A percentile compares a stretch with the other conserved stretches of the same genome.
phyloP scores from a whole-genome alignment of 2,888 invertebrate species.

The Reticulitermes lucifugus region DNA sequence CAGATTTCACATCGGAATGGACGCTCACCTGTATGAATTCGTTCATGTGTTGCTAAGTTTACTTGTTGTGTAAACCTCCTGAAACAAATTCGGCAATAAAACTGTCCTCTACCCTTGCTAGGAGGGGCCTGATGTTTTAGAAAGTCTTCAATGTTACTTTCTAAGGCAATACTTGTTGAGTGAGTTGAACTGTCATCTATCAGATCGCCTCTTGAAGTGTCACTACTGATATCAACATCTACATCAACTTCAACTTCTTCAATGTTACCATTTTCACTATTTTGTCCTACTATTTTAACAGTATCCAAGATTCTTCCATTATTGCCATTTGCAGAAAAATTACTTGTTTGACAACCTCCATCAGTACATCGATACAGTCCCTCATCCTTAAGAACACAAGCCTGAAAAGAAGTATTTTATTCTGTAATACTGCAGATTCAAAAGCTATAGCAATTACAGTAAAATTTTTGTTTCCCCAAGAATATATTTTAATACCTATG shows the following conservation, averaged over 20 bases:
- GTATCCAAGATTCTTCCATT: not conserved
- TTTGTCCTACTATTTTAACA: not conserved
- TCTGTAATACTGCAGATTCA: not conserved
- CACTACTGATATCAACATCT: constrained; percentile 50
- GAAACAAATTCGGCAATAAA: constrained; percentile 51
- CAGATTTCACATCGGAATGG: constrained; percentile 59
- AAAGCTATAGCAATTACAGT: too few relatives aligned
- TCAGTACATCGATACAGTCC: constrained; percentile 6
- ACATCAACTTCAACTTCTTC: constrained; percentile 53
- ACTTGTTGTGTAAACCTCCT: constrained; percentile 53
- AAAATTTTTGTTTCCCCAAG: too few relatives aligned
- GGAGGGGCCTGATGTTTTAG: not conserved
- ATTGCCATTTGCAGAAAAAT: not conserved
- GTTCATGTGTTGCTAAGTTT: constrained; percentile 52
- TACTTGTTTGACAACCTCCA: not conserved
- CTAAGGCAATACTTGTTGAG: not conserved
- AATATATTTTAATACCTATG: too few relatives aligned
- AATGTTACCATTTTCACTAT: not conserved
- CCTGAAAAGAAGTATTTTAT: not conserved
- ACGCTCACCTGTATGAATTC: constrained; percentile 56
- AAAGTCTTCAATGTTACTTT: not conserved
- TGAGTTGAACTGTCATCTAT: constrained; percentile 22
- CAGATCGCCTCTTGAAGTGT: constrained; percentile 41
- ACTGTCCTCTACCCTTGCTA: constrained; percentile 46
- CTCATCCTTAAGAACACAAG: constrained; percentile 20